Conservation (phyloP, 1,140 invertebrate species). For the Ericerus pela region DNA sequence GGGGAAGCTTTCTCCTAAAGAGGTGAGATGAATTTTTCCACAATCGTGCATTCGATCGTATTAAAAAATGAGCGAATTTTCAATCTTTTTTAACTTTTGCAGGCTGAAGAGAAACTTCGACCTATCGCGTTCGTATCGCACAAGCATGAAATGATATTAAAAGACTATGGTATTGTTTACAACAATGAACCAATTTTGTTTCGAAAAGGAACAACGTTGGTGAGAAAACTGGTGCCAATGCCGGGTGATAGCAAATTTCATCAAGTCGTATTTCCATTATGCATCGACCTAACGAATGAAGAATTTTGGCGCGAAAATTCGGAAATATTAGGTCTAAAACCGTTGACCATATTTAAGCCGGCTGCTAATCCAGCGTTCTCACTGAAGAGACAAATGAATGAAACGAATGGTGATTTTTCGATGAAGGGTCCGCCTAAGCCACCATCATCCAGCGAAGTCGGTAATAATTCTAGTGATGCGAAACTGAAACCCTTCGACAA, state of each 20-base stretch:
- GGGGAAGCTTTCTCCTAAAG: slow-evolving; percentile 16
- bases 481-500: background rate
- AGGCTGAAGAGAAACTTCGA: slow-evolving; percentile 67
- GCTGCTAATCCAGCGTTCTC: background rate
- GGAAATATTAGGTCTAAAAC: slow-evolving; percentile 35
- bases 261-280: slow-evolving; percentile 41
- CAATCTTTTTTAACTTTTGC: slow-evolving; percentile 25
- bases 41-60: background rate
- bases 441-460: background rate
- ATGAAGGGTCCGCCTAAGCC: background rate
- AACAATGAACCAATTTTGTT: slow-evolving; percentile 76
- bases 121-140: slow-evolving; percentile 75
- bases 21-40: slow-evolving; percentile 7
- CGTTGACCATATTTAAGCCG: background rate
- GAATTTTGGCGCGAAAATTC: slow-evolving; percentile 68
- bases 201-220: slow-evolving; percentile 73
- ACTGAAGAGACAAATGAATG: background rate
- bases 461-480: background rate
- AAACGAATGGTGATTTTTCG: background rate
- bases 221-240: slow-evolving; percentile 42
- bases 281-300: slow-evolving; percentile 71
- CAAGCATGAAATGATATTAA: slow-evolving; percentile 90
- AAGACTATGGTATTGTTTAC: slow-evolving; percentile 84
- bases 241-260: slow-evolving; percentile 29
- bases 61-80: background rate